Conservation (phyloP, 2,113 vertebrate species). For the Sisor rabdophorus region DNA sequence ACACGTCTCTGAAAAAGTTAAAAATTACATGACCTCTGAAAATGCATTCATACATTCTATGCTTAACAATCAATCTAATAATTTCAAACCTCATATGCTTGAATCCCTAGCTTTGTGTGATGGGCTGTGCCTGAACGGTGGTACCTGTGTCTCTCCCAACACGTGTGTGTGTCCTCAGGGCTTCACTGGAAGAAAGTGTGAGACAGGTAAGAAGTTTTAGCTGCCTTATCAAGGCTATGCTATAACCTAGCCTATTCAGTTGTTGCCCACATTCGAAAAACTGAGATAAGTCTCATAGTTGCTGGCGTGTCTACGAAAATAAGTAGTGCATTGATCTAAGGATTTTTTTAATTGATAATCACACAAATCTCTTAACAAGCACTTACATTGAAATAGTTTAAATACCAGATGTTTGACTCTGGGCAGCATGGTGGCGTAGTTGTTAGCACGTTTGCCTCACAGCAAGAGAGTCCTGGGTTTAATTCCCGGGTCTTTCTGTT, state of each 20-base stretch:
- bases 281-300: neutral
- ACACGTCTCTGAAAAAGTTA: too few species aligned
- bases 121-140: conserved; percentile 89
- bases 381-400: too few species aligned
- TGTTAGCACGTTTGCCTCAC: too few species aligned
- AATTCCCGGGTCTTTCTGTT: too few species aligned
- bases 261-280: neutral
- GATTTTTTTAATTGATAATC: too few species aligned
- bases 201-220: conserved; percentile 78
- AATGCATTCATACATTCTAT: neutral
- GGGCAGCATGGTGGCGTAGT: too few species aligned
- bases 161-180: conserved; percentile 91
- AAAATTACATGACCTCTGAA: too few species aligned
- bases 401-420: too few species aligned
- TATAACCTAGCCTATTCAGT: neutral
- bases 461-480: too few species aligned
- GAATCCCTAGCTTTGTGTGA: conserved; percentile 87
- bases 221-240: neutral
- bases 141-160: conserved; percentile 87
- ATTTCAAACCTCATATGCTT: conserved; percentile 32
- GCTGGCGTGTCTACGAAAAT: neutral
- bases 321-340: neutral
- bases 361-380: too few species aligned
- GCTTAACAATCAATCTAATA: neutral
- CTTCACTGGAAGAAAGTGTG: conserved; percentile 90